Evolutionary conservation across 1,140 invertebrate species (phyloP).

Genomic region (Oedothorax gibbosus): DNA sequence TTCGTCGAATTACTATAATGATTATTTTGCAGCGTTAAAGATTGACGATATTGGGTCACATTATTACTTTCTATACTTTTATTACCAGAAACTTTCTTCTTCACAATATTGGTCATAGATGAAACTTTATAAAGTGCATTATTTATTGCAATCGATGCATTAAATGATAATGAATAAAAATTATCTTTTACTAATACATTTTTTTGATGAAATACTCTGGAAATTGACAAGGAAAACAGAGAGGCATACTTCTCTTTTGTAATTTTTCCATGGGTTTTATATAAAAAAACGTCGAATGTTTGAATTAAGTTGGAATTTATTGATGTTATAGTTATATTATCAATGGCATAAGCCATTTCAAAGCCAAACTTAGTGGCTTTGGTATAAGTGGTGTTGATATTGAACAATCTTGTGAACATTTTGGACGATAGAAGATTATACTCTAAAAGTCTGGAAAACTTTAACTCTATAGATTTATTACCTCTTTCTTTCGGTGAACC

Average conservation of each 20-base stretch:
- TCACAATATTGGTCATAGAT: background rate
- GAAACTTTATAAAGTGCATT: slow-evolving; percentile 9
- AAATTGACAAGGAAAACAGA: slow-evolving; percentile 19
- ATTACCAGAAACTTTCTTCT: background rate
- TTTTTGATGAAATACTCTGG: background rate
- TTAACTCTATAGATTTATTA: background rate
- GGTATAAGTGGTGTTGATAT: slow-evolving; percentile 1
- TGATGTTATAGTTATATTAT: slow-evolving; percentile 1
- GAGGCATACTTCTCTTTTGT: slow-evolving; percentile 14
- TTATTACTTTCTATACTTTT: background rate
- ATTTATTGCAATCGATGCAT: slow-evolving; percentile 22
- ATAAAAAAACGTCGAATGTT: slow-evolving; percentile 18
- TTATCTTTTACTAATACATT: background rate
- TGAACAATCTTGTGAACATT: slow-evolving; percentile 26
- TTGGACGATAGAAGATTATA: slow-evolving; percentile 50
- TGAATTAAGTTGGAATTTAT: slow-evolving; percentile 19
- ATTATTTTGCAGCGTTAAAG: too few relatives aligned
- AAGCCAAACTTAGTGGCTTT: slow-evolving; percentile 1
- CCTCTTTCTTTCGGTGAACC: background rate
- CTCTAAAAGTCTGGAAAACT: slow-evolving; percentile 23
- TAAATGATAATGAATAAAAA: slow-evolving; percentile 2
- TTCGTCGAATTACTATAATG: too few relatives aligned
- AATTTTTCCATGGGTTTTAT: background rate
- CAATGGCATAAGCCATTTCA: slow-evolving; percentile 22
- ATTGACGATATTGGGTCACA: background rate